These are phyloP conservation scores for Rhinogobius similis DNA, from an alignment of 2,113 vertebrate genomes.

Conservation along the genomic window DNA sequence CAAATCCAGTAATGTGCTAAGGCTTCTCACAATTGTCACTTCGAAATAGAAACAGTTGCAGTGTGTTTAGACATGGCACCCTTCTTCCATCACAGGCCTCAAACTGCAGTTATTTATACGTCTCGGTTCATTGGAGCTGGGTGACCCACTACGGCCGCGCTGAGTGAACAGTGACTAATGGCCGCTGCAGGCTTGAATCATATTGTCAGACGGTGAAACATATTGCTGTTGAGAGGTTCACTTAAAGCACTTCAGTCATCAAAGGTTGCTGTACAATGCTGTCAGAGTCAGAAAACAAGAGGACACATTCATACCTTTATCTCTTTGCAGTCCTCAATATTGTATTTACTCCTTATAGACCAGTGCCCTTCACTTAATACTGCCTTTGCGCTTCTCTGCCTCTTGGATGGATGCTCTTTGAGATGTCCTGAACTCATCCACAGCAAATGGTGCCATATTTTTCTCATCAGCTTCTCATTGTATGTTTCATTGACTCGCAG, in stretches of 20 bases:
- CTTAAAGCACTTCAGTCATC: conserved; percentile 39
- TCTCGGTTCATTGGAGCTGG: conserved; percentile 47
- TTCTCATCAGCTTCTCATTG: conserved; percentile 13
- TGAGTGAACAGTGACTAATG: conserved; percentile 68
- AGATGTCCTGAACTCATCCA: background rate
- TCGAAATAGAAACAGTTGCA: background rate
- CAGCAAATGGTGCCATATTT: conserved; percentile 13
- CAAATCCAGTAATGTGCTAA: conserved; percentile 17
- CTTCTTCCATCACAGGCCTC: conserved; percentile 7
- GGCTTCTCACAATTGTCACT: background rate
- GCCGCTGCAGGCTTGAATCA: conserved; percentile 60
- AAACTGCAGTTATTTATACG: conserved; percentile 58
- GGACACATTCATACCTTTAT: background rate
- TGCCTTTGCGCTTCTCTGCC: conserved; percentile 1
- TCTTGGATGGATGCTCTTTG: conserved; percentile 21
- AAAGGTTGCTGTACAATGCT: conserved; percentile 13
- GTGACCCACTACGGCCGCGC: conserved; percentile 35
- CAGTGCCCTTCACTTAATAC: background rate
- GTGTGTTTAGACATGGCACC: conserved; percentile 31
- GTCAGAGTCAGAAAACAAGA: conserved; percentile 13
- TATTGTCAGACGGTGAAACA: conserved; percentile 59
- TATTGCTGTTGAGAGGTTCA: conserved; percentile 61
- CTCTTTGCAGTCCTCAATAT: background rate
- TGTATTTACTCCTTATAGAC: background rate
- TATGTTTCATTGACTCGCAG: background rate